Conservation (phyloP, 1,140 invertebrate species). For the Probaryconus sp. region DNA sequence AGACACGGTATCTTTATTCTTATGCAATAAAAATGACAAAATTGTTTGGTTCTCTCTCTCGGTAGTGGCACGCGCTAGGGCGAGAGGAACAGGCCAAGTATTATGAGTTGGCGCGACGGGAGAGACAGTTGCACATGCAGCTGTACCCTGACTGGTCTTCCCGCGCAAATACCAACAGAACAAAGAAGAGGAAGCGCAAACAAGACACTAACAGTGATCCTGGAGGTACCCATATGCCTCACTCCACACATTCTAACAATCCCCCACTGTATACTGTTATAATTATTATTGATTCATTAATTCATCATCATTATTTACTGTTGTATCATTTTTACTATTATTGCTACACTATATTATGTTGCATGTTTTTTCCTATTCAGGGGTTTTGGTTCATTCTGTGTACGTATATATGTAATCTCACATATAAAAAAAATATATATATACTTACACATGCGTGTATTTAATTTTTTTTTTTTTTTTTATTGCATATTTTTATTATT, state of each 20-base stretch:
- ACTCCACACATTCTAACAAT: constrained; percentile 77
- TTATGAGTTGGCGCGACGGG: constrained; percentile 98
- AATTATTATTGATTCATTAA: constrained; percentile 32
- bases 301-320: constrained; percentile 41
- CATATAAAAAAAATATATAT: too few species aligned
- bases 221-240: constrained; percentile 87
- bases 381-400: constrained; percentile 72
- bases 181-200: constrained; percentile 99
- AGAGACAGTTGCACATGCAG: constrained; percentile 99
- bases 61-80: constrained; percentile 95
- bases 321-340: constrained; percentile 58
- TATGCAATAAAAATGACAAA: constrained; percentile 65
- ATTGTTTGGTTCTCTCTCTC: constrained; percentile 67
- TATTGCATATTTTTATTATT: constrained; percentile 66
- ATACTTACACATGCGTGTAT: constrained; percentile 65
- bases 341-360: constrained; percentile 75
- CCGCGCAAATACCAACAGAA: constrained; percentile 97
- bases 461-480: constrained; percentile 26
- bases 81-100: constrained; percentile 99
- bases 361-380: constrained; percentile 74
- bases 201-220: constrained; percentile 94
- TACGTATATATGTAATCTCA: constrained; percentile 51
- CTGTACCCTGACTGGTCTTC: constrained; percentile 98
- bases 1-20: constrained; percentile 67
- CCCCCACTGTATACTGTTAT: constrained; percentile 55